These are phyloP conservation scores for Ophion costatus DNA, from an alignment of 2,888 invertebrate species.

Conservation along the genomic window DNA sequence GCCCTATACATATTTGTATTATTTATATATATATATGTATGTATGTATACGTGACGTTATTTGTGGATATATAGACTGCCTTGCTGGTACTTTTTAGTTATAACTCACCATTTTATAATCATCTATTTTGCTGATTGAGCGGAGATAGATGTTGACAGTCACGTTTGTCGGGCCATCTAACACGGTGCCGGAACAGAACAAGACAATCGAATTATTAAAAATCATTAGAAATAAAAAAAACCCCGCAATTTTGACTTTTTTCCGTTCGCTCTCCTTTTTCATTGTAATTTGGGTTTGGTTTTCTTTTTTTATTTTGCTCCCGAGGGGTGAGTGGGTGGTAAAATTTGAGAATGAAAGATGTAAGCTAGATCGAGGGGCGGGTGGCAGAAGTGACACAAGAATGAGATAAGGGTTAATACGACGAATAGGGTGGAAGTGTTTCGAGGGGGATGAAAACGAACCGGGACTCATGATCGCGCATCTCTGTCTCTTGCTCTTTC, in stretches of 20 bases:
- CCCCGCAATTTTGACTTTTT: conserved; percentile 58
- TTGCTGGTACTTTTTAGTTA: conserved; percentile 77
- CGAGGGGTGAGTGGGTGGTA: neutral
- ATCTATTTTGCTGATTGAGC: conserved; percentile 99
- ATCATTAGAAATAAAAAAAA: conserved; percentile 59
- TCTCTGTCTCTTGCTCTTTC: conserved; percentile 13
- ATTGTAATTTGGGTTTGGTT: neutral
- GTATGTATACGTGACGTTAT: conserved; percentile 77
- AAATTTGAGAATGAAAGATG: conserved; percentile 9
- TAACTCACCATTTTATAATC: conserved; percentile 99
- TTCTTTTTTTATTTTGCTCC: neutral
- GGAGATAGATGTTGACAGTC: conserved; percentile 96
- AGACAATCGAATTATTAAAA: conserved; percentile 79
- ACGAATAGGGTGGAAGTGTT: neutral
- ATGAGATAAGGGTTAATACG: neutral
- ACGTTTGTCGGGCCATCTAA: conserved; percentile 95
- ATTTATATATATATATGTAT: conserved; percentile 62
- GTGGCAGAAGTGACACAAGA: neutral
- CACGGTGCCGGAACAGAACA: conserved; percentile 83
- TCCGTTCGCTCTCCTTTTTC: conserved; percentile 5
- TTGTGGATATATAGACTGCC: conserved; percentile 72
- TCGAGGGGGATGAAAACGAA: conserved; percentile 8
- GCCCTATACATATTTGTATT: conserved; percentile 28
- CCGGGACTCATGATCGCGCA: conserved; percentile 1
- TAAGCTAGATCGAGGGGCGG: neutral